Evolutionary conservation across 2,888 invertebrate species (phyloP).

Genomic region (Lottia gigantea): DNA sequence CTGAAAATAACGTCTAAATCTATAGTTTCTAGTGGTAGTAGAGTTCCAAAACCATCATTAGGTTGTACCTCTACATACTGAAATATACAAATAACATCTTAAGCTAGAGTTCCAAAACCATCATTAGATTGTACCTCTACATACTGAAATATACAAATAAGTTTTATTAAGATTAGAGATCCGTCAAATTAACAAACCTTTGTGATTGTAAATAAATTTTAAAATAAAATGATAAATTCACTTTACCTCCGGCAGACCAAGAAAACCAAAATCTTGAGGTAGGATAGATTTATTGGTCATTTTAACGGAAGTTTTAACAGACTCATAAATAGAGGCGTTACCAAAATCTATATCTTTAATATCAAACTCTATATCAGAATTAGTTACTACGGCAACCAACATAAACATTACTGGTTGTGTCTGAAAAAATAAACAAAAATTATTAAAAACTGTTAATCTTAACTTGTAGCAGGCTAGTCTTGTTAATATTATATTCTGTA

Average conservation of each 20-base stretch:
- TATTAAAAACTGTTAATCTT: no score
- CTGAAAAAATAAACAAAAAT: slow-evolving; percentile 38
- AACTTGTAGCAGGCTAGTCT: no score
- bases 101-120: slow-evolving; percentile 63
- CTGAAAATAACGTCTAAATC: slow-evolving; percentile 67
- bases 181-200: no score
- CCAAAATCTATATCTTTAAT: slow-evolving; percentile 64
- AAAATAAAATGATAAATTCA: not conserved
- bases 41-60: slow-evolving; percentile 68
- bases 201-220: no score
- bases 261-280: slow-evolving; percentile 67
- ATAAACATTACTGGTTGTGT: slow-evolving; percentile 65
- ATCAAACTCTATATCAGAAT: slow-evolving; percentile 65
- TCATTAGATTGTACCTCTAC: slow-evolving; percentile 68
- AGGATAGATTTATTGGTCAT: slow-evolving; percentile 66
- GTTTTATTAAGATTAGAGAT: no score
- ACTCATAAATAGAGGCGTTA: slow-evolving; percentile 65
- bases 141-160: slow-evolving; percentile 50
- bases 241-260: slow-evolving; percentile 65
- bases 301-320: slow-evolving; percentile 56
- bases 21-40: slow-evolving; percentile 66
- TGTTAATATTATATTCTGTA: no score
- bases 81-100: slow-evolving; percentile 19
- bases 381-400: slow-evolving; percentile 66
- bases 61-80: slow-evolving; percentile 68